Percentiles rank a stretch among this genome's conserved stretches.
Evolutionary conservation across 1,140 invertebrate genomes (phyloP).

Genomic region (Drusus annulatus): DNA sequence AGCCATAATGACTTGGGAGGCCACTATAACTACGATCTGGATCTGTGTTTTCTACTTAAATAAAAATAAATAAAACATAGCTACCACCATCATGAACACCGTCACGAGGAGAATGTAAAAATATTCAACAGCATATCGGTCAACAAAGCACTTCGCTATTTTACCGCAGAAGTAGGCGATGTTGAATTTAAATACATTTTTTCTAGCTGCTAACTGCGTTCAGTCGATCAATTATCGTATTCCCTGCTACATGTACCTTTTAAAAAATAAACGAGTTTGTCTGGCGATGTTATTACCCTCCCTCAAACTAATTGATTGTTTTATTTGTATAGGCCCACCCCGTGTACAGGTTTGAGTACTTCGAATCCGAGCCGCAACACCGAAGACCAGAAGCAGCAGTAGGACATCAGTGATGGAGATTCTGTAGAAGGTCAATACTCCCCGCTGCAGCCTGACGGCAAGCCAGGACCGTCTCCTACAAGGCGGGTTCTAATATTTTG

Average conservation of each 20-base stretch:
- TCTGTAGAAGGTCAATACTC: slow-evolving; percentile 75
- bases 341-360: slow-evolving; percentile 72
- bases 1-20: too few relatives aligned
- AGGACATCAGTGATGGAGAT: slow-evolving; percentile 71
- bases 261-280: too few relatives aligned
- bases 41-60: slow-evolving; percentile 68
- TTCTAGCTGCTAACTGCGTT: neutral
- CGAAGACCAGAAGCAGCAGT: slow-evolving; percentile 71
- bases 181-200: neutral
- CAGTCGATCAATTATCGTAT: too few relatives aligned
- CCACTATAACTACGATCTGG: slow-evolving; percentile 48
- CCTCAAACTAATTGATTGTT: too few relatives aligned
- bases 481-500: slow-evolving; percentile 63
- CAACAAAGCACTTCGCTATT: neutral
- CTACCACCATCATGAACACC: slow-evolving; percentile 61
- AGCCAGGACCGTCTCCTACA: slow-evolving; percentile 74
- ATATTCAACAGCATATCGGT: neutral
- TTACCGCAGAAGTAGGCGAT: neutral
- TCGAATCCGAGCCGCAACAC: slow-evolving; percentile 72
- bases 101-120: slow-evolving; percentile 5
- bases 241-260: too few relatives aligned
- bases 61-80: too few relatives aligned
- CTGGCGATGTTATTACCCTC: too few relatives aligned
- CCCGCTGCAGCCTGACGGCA: slow-evolving; percentile 74
- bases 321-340: slow-evolving; percentile 69